Conservation (phyloP, 1,140 invertebrate genomes). For the Rhopalosiphum padi region DNA sequence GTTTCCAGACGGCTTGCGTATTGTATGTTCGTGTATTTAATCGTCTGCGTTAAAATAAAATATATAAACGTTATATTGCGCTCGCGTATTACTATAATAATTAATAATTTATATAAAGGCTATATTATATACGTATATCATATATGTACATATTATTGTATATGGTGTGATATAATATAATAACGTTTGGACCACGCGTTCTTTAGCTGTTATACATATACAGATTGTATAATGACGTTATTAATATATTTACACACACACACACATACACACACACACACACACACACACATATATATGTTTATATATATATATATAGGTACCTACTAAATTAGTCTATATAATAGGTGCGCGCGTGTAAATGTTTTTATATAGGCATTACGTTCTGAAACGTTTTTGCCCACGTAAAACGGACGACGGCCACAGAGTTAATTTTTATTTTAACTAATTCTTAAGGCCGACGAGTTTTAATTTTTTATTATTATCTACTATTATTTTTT, state of each 20-base stretch:
- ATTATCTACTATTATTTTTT: too few relatives aligned
- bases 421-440: background rate
- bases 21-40: background rate
- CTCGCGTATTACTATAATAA: background rate
- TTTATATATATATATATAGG: background rate
- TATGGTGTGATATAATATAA: too few relatives aligned
- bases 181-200: too few relatives aligned
- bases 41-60: background rate
- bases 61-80: background rate
- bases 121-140: too few relatives aligned
- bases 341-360: too few relatives aligned
- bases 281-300: too few relatives aligned
- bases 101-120: background rate
- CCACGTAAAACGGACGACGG: background rate
- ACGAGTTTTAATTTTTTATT: background rate
- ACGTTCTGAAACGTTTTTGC: background rate
- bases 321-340: background rate
- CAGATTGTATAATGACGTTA: too few relatives aligned
- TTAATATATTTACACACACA: background rate
- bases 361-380: background rate
- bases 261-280: background rate
- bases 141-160: background rate
- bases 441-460: background rate
- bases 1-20: background rate
- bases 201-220: too few relatives aligned